A percentile compares a stretch with the other conserved stretches of the same genome.
These are phyloP conservation scores for Catocala nupta DNA, from an alignment of 2,888 invertebrate genomes.

Conservation along the genomic window DNA sequence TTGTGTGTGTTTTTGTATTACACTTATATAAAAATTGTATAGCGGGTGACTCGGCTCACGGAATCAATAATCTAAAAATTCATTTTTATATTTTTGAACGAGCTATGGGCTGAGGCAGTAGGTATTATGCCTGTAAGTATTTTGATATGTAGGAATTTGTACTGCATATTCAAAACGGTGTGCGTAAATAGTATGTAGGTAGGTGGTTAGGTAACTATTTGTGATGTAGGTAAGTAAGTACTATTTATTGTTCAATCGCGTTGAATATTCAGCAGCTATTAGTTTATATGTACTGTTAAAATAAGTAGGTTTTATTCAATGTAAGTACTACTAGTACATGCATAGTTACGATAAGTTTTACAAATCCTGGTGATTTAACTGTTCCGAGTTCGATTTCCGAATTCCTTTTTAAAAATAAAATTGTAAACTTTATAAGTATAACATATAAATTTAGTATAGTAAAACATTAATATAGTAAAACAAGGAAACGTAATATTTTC, in stretches of 20 bases:
- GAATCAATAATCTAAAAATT: conserved; percentile 84
- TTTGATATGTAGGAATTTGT: not conserved
- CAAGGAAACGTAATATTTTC: no score
- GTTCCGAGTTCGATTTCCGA: no score
- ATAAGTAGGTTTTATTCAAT: not conserved
- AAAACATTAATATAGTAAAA: no score
- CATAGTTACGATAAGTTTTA: no score
- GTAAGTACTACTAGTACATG: no score
- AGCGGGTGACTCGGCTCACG: conserved; percentile 67
- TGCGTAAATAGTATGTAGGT: not conserved
- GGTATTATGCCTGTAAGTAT: conserved; percentile 5
- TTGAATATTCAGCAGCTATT: conserved; percentile 35
- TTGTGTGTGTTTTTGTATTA: conserved; percentile 73
- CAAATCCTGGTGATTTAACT: no score
- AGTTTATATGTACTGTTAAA: conserved; percentile 7
- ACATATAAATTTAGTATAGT: no score
- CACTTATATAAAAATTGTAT: conserved; percentile 78
- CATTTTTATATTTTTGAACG: conserved; percentile 74
- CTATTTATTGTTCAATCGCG: conserved; percentile 21
- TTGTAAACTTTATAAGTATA: no score
- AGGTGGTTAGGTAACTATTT: conserved; percentile 19
- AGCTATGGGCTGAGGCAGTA: conserved; percentile 44
- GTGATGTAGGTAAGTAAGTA: conserved; percentile 12
- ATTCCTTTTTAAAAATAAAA: no score
- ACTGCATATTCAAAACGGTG: conserved; percentile 1